Evolutionary conservation across 2,113 vertebrate species (phyloP).

Genomic region (Apus apus): DNA sequence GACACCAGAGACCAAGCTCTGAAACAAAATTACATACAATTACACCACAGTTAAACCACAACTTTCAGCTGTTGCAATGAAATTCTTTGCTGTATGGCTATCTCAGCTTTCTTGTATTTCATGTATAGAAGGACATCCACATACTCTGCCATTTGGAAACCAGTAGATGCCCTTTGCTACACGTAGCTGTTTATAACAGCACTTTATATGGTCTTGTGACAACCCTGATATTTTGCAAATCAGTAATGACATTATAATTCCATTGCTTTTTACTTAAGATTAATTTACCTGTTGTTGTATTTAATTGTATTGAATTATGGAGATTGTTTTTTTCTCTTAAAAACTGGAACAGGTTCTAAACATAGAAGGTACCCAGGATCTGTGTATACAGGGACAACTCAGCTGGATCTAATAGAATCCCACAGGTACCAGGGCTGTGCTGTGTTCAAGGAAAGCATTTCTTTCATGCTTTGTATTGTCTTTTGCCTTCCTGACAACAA

Average conservation of each 20-base stretch:
- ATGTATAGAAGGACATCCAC: background rate
- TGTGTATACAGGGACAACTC: background rate
- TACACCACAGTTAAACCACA: background rate
- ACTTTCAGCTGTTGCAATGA: background rate
- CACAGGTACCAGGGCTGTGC: background rate
- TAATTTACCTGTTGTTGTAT: background rate
- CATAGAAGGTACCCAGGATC: background rate
- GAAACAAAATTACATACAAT: background rate
- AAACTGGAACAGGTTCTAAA: background rate
- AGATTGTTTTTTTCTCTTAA: background rate
- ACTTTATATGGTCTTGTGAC: background rate
- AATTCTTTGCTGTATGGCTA: background rate
- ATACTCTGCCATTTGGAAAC: background rate
- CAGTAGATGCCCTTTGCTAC: background rate
- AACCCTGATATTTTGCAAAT: background rate
- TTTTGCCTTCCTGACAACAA: background rate
- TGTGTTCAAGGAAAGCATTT: background rate
- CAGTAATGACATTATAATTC: background rate
- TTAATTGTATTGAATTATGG: background rate
- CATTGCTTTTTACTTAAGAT: background rate
- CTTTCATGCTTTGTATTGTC: background rate
- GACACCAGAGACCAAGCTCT: background rate
- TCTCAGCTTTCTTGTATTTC: background rate
- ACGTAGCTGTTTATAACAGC: fast-evolving
- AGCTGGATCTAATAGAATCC: background rate